Evolutionary conservation across 2,888 invertebrate species (phyloP), one percentile per base, ranked within the genome.

Genomic region (Mayetiola destructor): DNA sequence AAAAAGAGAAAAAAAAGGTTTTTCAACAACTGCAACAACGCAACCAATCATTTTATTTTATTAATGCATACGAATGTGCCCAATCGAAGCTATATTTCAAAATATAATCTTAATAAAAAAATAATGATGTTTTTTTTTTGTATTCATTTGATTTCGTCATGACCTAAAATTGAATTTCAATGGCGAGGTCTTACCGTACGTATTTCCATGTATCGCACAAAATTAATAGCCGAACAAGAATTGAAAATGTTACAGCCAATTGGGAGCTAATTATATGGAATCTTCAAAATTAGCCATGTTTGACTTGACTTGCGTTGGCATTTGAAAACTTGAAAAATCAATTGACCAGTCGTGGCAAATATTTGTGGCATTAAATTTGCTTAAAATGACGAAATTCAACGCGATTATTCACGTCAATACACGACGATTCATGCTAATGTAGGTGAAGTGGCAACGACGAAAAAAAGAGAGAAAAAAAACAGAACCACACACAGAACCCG

Each of bases 331-430:
- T 14, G 5, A 21, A 23, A 6, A 23, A 27, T n/a, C n/a, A n/a
- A n/a, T n/a, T n/a, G n/a, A n/a, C n/a, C n/a, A n/a, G n/a, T n/a
- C n/a, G n/a, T n/a, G n/a, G n/a, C n/a, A n/a, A n/a, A n/a, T n/a
- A n/a, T n/a, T n/a, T n/a, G n/a, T n/a, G n/a, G n/a, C n/a, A n/a
- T n/a, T n/a, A 27, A 48, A 48, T 27, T n/a, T 48, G 48, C 27
- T 27, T 48, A 16, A 48, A 48, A 48, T 48, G 48, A 48, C 48
- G 48, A 48, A 48, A 48, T 48, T 48, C 48, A 21, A 21, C 12
- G 23, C 39, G 21, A 40, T n/a, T 23, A 27, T 27, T 48, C 48
- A 48, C 48, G 27, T 27, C n/a, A 48, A 48, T 48, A 16, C 48
- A 27, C 48, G 48, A 48, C 27, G 16, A n/a, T n/a, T 16, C 48